These are phyloP conservation scores for Tipula confusa DNA, from an alignment of 2,888 invertebrate species.

Conservation along the genomic window DNA sequence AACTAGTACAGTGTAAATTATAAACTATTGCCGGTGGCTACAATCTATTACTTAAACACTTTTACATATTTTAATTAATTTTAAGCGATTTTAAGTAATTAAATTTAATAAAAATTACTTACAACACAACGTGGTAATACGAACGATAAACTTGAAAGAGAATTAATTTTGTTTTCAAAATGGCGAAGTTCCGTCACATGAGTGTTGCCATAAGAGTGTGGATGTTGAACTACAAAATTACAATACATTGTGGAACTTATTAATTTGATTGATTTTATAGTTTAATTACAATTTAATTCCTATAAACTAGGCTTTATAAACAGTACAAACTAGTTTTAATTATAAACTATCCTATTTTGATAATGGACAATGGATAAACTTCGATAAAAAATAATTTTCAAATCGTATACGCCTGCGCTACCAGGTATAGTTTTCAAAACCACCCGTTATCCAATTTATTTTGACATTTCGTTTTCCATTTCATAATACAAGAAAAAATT, in stretches of 20 bases:
- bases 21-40: neutral
- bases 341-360: too few species aligned
- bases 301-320: neutral
- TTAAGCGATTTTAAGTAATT: neutral
- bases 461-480: neutral
- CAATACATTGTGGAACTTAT: neutral
- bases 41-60: neutral
- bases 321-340: too few species aligned
- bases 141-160: constrained; percentile 4
- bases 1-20: neutral
- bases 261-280: neutral
- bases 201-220: neutral
- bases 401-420: neutral
- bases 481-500: neutral
- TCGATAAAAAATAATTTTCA: neutral
- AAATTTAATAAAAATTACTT: neutral
- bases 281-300: neutral
- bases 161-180: constrained; percentile 20
- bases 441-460: neutral
- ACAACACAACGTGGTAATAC: constrained; percentile 29
- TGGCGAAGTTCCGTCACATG: neutral
- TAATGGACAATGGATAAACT: too few species aligned
- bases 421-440: too few species aligned
- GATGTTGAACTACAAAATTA: neutral
- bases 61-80: neutral